Percentiles rank a stretch among this genome's conserved stretches.
phyloP scores from a whole-genome alignment of 2,797 vertebrate genomes.

The Acanthopagrus latus region DNA sequence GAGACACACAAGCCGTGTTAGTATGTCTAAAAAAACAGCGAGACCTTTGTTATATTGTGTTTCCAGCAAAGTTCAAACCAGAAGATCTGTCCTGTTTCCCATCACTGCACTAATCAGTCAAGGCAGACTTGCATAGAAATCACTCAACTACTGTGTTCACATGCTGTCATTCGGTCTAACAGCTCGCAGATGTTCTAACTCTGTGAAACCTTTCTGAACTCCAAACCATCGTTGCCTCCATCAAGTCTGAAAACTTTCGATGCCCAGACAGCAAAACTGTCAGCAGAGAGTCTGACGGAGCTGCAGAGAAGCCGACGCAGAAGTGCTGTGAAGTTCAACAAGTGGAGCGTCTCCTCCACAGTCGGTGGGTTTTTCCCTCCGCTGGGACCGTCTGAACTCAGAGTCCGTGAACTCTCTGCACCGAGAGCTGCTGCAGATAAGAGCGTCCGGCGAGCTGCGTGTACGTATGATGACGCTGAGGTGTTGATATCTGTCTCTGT shows the following conservation, averaged over 20 bases:
- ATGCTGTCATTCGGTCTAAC: not conserved
- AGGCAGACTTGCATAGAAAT: too few relatives aligned
- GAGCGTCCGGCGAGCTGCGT: slow-evolving; percentile 7
- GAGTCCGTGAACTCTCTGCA: too few relatives aligned
- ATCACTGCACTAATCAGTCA: too few relatives aligned
- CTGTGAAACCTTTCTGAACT: not conserved
- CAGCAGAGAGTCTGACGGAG: slow-evolving; percentile 19
- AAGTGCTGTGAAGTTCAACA: slow-evolving; percentile 2
- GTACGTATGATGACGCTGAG: slow-evolving; percentile 38
- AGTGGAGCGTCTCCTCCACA: slow-evolving; percentile 35
- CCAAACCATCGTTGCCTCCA: not conserved
- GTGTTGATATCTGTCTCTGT: slow-evolving; percentile 42
- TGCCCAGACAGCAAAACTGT: slow-evolving; percentile 23
- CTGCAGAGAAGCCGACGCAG: slow-evolving; percentile 5
- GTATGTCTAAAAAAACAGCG: not conserved
- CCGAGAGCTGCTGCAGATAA: slow-evolving; percentile 1
- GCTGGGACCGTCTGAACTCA: slow-evolving; percentile 34
- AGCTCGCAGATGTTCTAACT: not conserved
- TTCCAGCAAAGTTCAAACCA: too few relatives aligned
- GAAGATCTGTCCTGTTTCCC: too few relatives aligned
- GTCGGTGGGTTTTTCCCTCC: slow-evolving; percentile 54
- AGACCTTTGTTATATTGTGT: too few relatives aligned
- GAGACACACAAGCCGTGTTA: not conserved
- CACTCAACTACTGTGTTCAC: not conserved
- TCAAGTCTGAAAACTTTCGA: not conserved